Evolutionary conservation across 2,113 vertebrate species (phyloP).

Genomic region (Solea senegalensis): DNA sequence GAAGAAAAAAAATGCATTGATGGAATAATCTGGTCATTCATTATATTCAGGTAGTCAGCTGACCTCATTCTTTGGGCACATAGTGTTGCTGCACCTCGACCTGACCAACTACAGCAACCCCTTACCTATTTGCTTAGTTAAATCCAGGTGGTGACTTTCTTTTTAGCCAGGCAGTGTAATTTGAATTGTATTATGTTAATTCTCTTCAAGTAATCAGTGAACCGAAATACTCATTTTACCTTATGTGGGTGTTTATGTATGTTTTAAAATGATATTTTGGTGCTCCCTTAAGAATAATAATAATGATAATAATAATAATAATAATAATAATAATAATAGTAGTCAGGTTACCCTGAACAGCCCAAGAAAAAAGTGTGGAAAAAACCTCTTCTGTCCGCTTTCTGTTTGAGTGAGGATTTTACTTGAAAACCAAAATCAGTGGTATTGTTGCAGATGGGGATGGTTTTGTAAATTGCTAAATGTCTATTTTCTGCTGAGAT

Average conservation of each 20-base stretch:
- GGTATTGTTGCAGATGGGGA: constrained; percentile 39
- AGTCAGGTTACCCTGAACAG: constrained; percentile 42
- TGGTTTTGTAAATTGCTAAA: constrained; percentile 83
- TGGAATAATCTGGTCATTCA: too few species aligned
- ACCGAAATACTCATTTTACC: too few species aligned
- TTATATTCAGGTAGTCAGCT: too few species aligned
- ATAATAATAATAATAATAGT: not conserved
- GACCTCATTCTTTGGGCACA: too few species aligned
- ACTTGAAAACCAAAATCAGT: constrained; percentile 63
- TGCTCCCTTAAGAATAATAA: not conserved
- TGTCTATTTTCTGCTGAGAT: constrained; percentile 82
- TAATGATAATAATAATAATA: not conserved
- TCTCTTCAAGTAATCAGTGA: too few species aligned
- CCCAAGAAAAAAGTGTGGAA: constrained; percentile 71
- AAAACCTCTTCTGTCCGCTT: constrained; percentile 51
- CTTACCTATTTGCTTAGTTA: too few species aligned
- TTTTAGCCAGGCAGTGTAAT: too few species aligned
- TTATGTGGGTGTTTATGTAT: not conserved
- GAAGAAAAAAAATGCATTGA: too few species aligned
- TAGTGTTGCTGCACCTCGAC: too few species aligned
- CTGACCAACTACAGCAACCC: too few species aligned
- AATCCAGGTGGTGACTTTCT: too few species aligned
- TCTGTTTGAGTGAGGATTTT: constrained; percentile 47
- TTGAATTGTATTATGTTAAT: too few species aligned
- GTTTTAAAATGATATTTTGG: not conserved